Base-by-base conservation (phyloP, 2,888 invertebrate genomes). In the Argyra leucocephala region DNA sequence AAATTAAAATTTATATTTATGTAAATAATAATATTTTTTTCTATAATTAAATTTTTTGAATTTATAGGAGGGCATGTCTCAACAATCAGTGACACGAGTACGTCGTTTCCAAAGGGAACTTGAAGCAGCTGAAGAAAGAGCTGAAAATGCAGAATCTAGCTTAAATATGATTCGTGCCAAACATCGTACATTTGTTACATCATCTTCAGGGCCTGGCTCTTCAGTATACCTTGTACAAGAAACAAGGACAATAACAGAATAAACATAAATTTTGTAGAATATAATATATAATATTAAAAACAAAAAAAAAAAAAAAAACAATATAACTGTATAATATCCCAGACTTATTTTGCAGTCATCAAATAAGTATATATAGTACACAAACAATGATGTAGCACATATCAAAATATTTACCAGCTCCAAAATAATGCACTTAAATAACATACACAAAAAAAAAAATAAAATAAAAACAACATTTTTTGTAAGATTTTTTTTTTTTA, bases 51-150 rank as follows among this genome's bases (percentile, higher is more conserved):
- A 23, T 24, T 60, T 60, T 1, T 24, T 60, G 1, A 15, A 4
- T 72, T 75, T 75, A 57, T 78, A 91, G 91, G 95, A 96, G 86
- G 92, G 93, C 74, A 84, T 93, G 81, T 93, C 93, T 73, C 88
- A 88, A 81, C 93, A 93, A 82, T 92, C 89, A 82, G 90, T 96
- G 74, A 94, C 94, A 80, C 88, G 96, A 80, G 96, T 96, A 73
- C 93, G 96, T 81, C 90, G 96, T 83, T 96, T 96, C 95, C 96
- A 97, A 82, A 89, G 96, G 76, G 96, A 97, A 83, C 83, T 97
- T 79, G 96, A 97, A 81, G 96, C 96, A 64, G 96, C 96, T 72
- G 96, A 97, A 81, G 96, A 96, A 81, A 91, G 96, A 74, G 96
- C 96, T 74, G 96, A 96, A 76, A 87, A 86, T 74, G 96, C 96